phyloP scores from a whole-genome alignment of 2,888 invertebrate species.

The Nomada ruficornis region DNA sequence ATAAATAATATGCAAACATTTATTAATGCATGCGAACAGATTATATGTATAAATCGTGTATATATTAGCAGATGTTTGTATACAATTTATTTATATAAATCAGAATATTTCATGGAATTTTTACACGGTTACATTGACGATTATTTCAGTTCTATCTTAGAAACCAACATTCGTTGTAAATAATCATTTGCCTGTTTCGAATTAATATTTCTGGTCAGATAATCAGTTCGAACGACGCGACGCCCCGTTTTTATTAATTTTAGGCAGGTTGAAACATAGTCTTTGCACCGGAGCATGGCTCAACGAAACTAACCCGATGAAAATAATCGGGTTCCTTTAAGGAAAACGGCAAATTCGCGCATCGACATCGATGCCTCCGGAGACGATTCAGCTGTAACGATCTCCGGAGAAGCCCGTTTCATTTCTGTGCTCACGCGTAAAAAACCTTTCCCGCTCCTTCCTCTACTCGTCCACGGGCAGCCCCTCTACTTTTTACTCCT shows the following conservation, averaged over 20 bases:
- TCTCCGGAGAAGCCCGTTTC: conserved; percentile 68
- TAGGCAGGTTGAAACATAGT: background rate
- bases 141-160: too few species aligned
- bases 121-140: too few species aligned
- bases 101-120: too few species aligned
- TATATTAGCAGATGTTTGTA: too few species aligned
- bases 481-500: conserved; percentile 59
- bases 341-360: conserved; percentile 61
- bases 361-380: conserved; percentile 60
- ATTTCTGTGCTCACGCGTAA: conserved; percentile 76
- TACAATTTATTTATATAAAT: too few species aligned
- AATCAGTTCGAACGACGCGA: too few species aligned
- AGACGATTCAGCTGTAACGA: conserved; percentile 77
- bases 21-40: too few species aligned
- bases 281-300: background rate
- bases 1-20: too few species aligned
- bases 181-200: too few species aligned
- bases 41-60: too few species aligned
- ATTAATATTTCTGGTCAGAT: too few species aligned
- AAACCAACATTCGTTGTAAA: too few species aligned
- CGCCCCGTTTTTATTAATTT: conserved; percentile 5
- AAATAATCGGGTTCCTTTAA: conserved; percentile 79
- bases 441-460: conserved; percentile 56
- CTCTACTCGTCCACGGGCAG: conserved; percentile 32
- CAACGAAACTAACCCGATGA: conserved; percentile 57